Conservation (phyloP, 1,140 invertebrate genomes). For the Piezodorus guildinii region DNA sequence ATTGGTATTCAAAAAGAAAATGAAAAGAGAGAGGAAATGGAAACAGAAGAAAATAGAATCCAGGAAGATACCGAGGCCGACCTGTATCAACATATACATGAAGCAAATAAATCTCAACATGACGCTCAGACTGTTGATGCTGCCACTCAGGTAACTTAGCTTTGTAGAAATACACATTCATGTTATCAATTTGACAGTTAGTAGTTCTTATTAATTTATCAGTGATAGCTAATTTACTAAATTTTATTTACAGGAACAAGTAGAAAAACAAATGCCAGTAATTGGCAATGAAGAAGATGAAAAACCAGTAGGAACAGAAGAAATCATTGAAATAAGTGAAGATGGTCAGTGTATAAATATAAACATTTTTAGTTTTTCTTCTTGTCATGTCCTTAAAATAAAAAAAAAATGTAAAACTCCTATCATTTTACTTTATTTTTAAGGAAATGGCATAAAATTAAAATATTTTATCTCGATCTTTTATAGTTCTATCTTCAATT, state of each 20-base stretch:
- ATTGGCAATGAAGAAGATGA: slow-evolving; percentile 44
- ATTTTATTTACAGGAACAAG: slow-evolving; percentile 55
- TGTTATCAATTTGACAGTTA: too few species aligned
- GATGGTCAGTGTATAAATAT: slow-evolving; percentile 27
- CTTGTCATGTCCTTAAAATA: too few species aligned
- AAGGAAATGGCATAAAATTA: too few species aligned
- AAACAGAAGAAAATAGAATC: slow-evolving; percentile 38
- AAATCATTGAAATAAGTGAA: slow-evolving; percentile 42
- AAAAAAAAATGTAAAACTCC: too few species aligned
- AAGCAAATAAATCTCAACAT: slow-evolving; percentile 47
- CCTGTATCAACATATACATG: slow-evolving; percentile 74
- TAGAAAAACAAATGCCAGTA: slow-evolving; percentile 54
- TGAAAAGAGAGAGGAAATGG: slow-evolving; percentile 38
- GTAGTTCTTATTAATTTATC: not conserved
- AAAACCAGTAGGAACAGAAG: slow-evolving; percentile 41
- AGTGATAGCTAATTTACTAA: not conserved
- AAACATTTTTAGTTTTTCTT: too few species aligned
- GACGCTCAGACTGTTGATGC: slow-evolving; percentile 45
- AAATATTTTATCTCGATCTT: too few species aligned
- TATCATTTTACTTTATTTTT: too few species aligned
- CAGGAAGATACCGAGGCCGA: slow-evolving; percentile 45
- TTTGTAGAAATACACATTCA: too few species aligned
- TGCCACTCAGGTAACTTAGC: slow-evolving; percentile 36
- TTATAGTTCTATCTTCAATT: too few species aligned
- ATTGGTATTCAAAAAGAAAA: slow-evolving; percentile 38